These are phyloP conservation scores for Teleiodes luculella DNA, from an alignment of 2,888 invertebrate genomes.

Conservation along the genomic window DNA sequence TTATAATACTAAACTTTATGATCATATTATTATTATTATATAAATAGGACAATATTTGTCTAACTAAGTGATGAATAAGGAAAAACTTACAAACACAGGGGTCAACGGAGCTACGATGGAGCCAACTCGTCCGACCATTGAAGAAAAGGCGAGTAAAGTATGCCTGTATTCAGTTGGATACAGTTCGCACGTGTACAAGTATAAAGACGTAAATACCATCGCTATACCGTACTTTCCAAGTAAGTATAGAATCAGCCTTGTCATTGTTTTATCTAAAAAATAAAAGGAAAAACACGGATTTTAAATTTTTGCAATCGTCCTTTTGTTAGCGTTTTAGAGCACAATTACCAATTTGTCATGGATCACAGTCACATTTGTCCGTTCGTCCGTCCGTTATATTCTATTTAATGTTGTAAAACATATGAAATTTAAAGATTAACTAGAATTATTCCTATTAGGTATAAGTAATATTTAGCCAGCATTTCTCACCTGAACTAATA, in stretches of 20 bases:
- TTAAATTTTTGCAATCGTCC: too few relatives aligned
- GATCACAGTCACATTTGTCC: too few relatives aligned
- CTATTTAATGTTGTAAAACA: too few relatives aligned
- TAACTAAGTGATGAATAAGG: too few relatives aligned
- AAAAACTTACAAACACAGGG: slow-evolving; percentile 80
- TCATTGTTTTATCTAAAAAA: slow-evolving; percentile 42
- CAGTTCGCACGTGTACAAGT: slow-evolving; percentile 83
- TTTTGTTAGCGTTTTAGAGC: too few relatives aligned
- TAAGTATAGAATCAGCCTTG: slow-evolving; percentile 74
- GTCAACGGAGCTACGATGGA: slow-evolving; percentile 85
- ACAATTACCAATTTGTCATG: too few relatives aligned
- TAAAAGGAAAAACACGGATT: neutral
- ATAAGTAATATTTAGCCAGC: too few relatives aligned
- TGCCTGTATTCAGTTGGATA: slow-evolving; percentile 85
- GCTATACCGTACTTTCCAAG: slow-evolving; percentile 83
- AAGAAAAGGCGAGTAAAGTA: slow-evolving; percentile 82
- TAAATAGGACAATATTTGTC: neutral
- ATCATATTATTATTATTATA: too few relatives aligned
- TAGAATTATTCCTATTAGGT: too few relatives aligned
- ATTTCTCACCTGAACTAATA: slow-evolving; percentile 71
- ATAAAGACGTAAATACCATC: slow-evolving; percentile 80
- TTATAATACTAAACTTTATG: too few relatives aligned
- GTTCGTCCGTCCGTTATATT: too few relatives aligned
- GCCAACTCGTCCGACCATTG: slow-evolving; percentile 84
- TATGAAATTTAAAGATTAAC: too few relatives aligned